A percentile compares a stretch with the other conserved stretches of the same genome.
Conservation (phyloP, 2,797 vertebrate species). For the Falco novaeseelandiae region DNA sequence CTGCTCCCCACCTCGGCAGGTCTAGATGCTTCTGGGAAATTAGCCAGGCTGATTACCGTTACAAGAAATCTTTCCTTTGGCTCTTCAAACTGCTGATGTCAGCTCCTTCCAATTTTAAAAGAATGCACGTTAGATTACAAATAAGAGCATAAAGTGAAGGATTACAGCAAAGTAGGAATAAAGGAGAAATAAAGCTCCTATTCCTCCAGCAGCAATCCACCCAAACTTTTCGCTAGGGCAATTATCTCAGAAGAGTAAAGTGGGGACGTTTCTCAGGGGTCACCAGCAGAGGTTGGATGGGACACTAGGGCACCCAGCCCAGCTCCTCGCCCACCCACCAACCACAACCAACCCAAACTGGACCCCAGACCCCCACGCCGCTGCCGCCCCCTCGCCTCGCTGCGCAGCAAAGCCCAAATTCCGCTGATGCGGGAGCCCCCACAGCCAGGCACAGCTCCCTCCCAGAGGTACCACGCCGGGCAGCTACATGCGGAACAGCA, state of each 20-base stretch:
- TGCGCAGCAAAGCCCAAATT: background rate
- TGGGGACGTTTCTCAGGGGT: background rate
- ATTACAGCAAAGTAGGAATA: background rate
- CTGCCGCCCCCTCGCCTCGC: background rate
- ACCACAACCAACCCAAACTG: background rate
- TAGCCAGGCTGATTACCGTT: conserved; percentile 46
- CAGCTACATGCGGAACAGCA: background rate
- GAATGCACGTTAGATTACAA: background rate
- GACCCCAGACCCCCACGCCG: background rate
- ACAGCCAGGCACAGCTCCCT: background rate
- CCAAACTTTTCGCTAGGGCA: background rate
- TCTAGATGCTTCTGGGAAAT: conserved; percentile 31
- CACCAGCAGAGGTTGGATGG: background rate
- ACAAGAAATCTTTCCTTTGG: conserved; percentile 58
- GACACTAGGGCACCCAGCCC: background rate
- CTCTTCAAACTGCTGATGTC: background rate
- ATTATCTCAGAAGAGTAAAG: background rate
- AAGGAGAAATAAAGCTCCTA: background rate
- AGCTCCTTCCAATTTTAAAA: background rate
- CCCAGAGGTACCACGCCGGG: fast-evolving
- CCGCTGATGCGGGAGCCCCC: fast-evolving
- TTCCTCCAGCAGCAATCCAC: background rate
- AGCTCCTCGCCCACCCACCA: background rate
- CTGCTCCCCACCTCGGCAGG: background rate
- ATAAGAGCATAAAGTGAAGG: background rate